phyloP scores from a whole-genome alignment of 2,888 invertebrate genomes.

The Trissoscelio sp. region DNA sequence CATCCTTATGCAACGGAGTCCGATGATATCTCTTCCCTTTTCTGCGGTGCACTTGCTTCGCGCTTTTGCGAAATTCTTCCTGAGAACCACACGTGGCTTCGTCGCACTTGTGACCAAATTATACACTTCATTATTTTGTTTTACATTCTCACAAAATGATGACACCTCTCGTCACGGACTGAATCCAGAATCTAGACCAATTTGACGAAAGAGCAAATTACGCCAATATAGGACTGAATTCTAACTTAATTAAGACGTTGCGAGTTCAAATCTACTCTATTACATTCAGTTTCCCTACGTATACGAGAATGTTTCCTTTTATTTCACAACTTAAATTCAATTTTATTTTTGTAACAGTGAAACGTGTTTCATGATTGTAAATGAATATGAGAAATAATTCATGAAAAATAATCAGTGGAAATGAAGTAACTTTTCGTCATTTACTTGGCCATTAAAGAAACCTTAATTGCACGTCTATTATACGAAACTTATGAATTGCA shows the following conservation, averaged over 20 bases:
- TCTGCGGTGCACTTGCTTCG: conserved; percentile 33
- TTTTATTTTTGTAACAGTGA: too few relatives aligned
- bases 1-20: conserved; percentile 81
- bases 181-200: conserved; percentile 23
- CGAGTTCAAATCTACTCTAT: too few relatives aligned
- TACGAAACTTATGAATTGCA: neutral
- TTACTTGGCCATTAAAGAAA: too few relatives aligned
- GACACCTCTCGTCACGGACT: conserved; percentile 33
- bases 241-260: conserved; percentile 10
- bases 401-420: too few relatives aligned
- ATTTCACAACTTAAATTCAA: too few relatives aligned
- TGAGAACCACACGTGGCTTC: conserved; percentile 50
- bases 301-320: too few relatives aligned
- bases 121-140: conserved; percentile 38
- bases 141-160: conserved; percentile 53
- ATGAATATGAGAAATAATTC: too few relatives aligned
- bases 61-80: conserved; percentile 48
- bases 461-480: too few relatives aligned
- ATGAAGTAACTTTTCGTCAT: too few relatives aligned
- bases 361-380: too few relatives aligned
- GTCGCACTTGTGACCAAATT: conserved; percentile 35
- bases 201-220: conserved; percentile 18
- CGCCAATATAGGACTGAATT: neutral
- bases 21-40: conserved; percentile 75
- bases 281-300: too few relatives aligned